phyloP scores from a whole-genome alignment of 2,113 vertebrate genomes.

The Gopherus evgoodei region DNA sequence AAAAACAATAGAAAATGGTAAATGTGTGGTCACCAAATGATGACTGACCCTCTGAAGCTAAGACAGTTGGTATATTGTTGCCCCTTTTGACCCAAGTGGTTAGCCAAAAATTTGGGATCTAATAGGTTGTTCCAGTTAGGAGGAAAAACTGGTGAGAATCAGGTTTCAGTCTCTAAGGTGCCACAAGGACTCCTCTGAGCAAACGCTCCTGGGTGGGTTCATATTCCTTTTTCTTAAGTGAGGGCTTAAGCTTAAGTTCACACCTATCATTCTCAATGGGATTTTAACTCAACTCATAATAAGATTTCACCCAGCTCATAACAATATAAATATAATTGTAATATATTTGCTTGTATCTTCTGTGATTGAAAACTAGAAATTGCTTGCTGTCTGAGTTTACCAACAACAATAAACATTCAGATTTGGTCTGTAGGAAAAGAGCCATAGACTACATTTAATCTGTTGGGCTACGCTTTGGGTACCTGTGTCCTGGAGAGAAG shows the following conservation, averaged over 20 bases:
- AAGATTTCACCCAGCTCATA: not conserved
- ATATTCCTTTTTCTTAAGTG: not conserved
- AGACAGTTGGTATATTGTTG: not conserved
- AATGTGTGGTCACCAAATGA: fast-evolving
- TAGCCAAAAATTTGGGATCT: not conserved
- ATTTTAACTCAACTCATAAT: not conserved
- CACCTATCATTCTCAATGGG: not conserved
- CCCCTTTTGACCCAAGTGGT: not conserved
- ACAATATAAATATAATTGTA: not conserved
- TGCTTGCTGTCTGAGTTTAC: not conserved
- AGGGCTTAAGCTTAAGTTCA: not conserved
- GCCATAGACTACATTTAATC: not conserved
- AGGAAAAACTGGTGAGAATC: not conserved
- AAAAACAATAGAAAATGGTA: not conserved
- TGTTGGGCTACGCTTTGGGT: not conserved
- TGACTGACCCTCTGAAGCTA: not conserved
- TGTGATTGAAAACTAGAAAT: fast-evolving
- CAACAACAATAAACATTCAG: not conserved
- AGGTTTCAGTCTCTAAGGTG: not conserved
- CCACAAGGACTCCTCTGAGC: too few species aligned
- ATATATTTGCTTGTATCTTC: fast-evolving
- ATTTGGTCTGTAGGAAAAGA: not conserved
- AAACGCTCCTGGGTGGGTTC: too few species aligned
- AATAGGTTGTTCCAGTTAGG: not conserved
- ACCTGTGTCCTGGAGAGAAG: not conserved